A percentile compares a stretch with the other conserved stretches of the same genome.
These are phyloP conservation scores for Parelbella ahira DNA, from an alignment of 2,888 invertebrate genomes.

Conservation along the genomic window DNA sequence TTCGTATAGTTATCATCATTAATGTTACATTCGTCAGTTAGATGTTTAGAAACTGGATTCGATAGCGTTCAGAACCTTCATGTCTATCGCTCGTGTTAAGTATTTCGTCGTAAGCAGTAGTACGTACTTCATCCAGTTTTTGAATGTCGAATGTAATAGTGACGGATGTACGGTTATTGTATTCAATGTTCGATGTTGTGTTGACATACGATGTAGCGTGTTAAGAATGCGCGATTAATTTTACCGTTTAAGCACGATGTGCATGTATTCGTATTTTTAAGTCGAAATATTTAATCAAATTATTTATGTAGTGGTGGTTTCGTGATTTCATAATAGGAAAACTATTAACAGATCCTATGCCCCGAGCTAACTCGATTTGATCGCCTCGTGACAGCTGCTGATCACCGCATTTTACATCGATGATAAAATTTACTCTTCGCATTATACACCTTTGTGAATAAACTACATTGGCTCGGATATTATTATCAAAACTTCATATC, in stretches of 20 bases:
- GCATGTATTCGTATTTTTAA: no score
- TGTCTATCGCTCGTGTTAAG: constrained; percentile 17
- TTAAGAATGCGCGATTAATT: constrained; percentile 15
- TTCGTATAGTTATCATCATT: constrained; percentile 24
- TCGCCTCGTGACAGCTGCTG: constrained; percentile 2
- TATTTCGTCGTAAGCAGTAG: no score
- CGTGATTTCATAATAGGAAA: no score
- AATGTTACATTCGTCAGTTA: constrained; percentile 13
- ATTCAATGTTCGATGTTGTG: constrained; percentile 17
- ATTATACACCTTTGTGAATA: no score
- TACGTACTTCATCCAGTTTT: no score
- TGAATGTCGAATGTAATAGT: constrained; percentile 25
- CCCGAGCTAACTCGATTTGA: constrained; percentile 3
- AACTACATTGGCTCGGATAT: constrained; percentile 5
- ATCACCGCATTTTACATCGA: neutral
- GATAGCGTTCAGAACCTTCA: constrained; percentile 16
- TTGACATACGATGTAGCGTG: constrained; percentile 6
- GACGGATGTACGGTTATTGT: constrained; percentile 15
- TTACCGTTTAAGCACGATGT: constrained; percentile 1
- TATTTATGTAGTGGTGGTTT: no score
- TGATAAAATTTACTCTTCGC: no score
- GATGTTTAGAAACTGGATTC: constrained; percentile 34
- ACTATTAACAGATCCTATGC: no score
- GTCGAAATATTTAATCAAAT: no score
- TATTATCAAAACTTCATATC: constrained; percentile 25